A percentile compares a stretch with the other conserved stretches of the same genome.
Conservation (phyloP, 2,113 vertebrate genomes). For the Microcebus lehilahytsara region DNA sequence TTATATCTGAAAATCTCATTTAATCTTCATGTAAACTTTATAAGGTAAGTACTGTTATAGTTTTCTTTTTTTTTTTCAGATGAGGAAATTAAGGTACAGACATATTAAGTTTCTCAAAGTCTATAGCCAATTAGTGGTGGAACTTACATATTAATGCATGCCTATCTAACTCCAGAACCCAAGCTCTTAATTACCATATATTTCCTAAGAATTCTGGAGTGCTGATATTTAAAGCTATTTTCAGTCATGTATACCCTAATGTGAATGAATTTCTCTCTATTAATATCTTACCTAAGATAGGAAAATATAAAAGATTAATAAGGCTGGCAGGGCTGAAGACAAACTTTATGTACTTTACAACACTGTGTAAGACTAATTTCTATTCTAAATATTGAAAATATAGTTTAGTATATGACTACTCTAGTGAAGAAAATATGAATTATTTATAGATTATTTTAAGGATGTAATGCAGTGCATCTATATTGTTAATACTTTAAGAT, state of each 20-base stretch:
- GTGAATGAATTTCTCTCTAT: not conserved
- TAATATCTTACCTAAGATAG: not conserved
- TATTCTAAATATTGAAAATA: slow-evolving; percentile 28
- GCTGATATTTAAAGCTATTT: not conserved
- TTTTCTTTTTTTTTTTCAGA: not conserved
- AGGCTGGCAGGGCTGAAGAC: not conserved
- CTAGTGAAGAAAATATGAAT: not conserved
- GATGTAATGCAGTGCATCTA: not conserved
- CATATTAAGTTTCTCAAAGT: not conserved
- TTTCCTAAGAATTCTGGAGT: not conserved
- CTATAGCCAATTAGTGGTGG: not conserved
- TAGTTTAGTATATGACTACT: not conserved
- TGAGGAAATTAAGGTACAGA: slow-evolving; percentile 3
- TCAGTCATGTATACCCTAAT: not conserved
- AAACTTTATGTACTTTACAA: not conserved
- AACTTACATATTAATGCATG: not conserved
- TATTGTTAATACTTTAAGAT: not conserved
- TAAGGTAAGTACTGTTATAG: not conserved
- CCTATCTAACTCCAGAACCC: not conserved
- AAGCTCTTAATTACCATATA: not conserved
- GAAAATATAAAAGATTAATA: slow-evolving; percentile 15
- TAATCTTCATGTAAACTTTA: not conserved
- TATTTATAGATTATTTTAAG: not conserved
- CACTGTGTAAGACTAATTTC: not conserved
- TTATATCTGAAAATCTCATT: slow-evolving; percentile 8